These are phyloP conservation scores for Lethrus apterus DNA, from an alignment of 1,140 invertebrate species.

Conservation along the genomic window DNA sequence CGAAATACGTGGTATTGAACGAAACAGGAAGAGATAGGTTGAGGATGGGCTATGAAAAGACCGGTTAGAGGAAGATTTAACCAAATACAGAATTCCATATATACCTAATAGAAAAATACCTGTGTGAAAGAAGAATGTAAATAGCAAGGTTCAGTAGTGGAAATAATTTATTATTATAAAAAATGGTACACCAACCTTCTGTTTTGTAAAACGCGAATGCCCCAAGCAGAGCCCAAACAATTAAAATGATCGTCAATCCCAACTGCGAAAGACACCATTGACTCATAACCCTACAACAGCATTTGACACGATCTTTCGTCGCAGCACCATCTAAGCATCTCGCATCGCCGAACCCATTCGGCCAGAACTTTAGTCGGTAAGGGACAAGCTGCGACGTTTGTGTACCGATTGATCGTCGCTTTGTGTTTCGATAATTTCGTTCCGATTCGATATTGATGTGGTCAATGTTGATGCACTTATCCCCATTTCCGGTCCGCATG, in stretches of 20 bases:
- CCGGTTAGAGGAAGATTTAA: too few species aligned
- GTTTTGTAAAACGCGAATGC: slow-evolving; percentile 51
- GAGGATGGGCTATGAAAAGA: too few species aligned
- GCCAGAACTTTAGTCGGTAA: slow-evolving; percentile 45
- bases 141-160: neutral
- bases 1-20: too few species aligned
- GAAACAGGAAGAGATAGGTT: too few species aligned
- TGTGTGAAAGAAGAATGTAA: neutral
- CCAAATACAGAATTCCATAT: too few species aligned
- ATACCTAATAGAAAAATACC: neutral
- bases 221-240: slow-evolving; percentile 50
- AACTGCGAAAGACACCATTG: slow-evolving; percentile 42
- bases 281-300: slow-evolving; percentile 33
- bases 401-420: slow-evolving; percentile 31
- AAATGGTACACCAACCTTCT: slow-evolving; percentile 41
- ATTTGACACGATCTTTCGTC: slow-evolving; percentile 22
- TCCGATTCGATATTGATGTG: slow-evolving; percentile 34
- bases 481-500: slow-evolving; percentile 30
- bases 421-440: slow-evolving; percentile 24
- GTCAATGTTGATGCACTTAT: slow-evolving; percentile 33
- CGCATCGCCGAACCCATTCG: slow-evolving; percentile 36
- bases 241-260: slow-evolving; percentile 46
- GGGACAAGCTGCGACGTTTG: slow-evolving; percentile 43
- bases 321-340: slow-evolving; percentile 28
- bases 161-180: slow-evolving; percentile 11